Evolutionary conservation across 2,888 invertebrate species (phyloP), one percentile per base, ranked within the genome.

Genomic region (Cryptus viduatorius): DNA sequence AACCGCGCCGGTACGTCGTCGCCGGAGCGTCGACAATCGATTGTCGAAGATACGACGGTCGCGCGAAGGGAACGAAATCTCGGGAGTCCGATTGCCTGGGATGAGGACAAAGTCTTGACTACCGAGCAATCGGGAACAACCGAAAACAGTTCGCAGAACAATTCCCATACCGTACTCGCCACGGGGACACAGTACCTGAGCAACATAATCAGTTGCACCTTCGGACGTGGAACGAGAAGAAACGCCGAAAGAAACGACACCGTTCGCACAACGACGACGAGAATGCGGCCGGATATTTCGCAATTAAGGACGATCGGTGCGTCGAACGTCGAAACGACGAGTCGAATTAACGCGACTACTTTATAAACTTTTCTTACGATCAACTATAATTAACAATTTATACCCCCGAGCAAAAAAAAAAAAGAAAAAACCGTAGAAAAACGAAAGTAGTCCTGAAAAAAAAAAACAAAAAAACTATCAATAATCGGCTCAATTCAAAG

Each of bases 161-260:
- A 76, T 72, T 56, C 85, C 19, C 79, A 71, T n/a, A 81, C 61
- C 4, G 83, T 80, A 37, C 69, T 83, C 14, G n/a, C 79, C 42
- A 80, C 75, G n/a, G 82, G 85, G 29, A 85, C 87, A 4, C 85
- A 86, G 67, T 88, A 88, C 68, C 65, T 88, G 16, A 86, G 80
- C 77, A 86, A 86, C 56, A 85, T 87, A 48, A 82, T 88, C 46
- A 88, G 73, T 61, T 84, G 83, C 46, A 86, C 87, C 4, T 88
- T 88, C 67, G 87, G 86, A 4, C 82, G 85, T 42, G 85, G 79
- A 67, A 79, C 82, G 42, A 79, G 84, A 48, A 67, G 84, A 75
- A 68, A 79, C 46, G 61, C 46, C 44, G 82, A 82, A 19, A 76
- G 82, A 64, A 76, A 71, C 29, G 56, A 44, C 46, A 68, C 31